A percentile compares a stretch with the other conserved stretches of the same genome.
phyloP scores from a whole-genome alignment of 2,888 invertebrate species.

The Fragum whitleyi region DNA sequence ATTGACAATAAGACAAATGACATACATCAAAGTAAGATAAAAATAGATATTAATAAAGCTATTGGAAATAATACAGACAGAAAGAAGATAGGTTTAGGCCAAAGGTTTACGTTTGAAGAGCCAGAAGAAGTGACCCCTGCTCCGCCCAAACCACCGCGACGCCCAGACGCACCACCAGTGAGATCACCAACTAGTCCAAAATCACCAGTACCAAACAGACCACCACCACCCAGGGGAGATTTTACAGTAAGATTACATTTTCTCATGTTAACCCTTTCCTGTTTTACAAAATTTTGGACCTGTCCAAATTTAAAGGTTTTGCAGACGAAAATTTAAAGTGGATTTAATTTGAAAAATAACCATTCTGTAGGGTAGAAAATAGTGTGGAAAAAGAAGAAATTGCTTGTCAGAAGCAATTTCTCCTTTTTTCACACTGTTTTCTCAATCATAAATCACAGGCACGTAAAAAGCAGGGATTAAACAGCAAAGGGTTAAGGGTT shows the following conservation, averaged over 20 bases:
- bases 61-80: conserved; percentile 12
- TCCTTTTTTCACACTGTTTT: too few species aligned
- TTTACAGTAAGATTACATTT: neutral
- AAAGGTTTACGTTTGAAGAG: conserved; percentile 65
- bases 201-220: conserved; percentile 44
- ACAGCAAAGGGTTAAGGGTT: too few species aligned
- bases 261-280: neutral
- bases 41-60: neutral
- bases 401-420: too few species aligned
- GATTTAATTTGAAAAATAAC: too few species aligned
- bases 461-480: too few species aligned
- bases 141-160: conserved; percentile 32
- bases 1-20: conserved; percentile 21
- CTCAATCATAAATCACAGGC: too few species aligned
- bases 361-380: too few species aligned
- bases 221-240: conserved; percentile 58
- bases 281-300: too few species aligned
- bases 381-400: too few species aligned
- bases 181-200: conserved; percentile 14
- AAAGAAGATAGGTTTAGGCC: conserved; percentile 67
- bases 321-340: too few species aligned
- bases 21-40: conserved; percentile 34
- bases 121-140: conserved; percentile 37
- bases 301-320: too few species aligned
- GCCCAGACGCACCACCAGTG: neutral